A percentile compares a stretch with the other conserved stretches of the same genome.
Conservation (phyloP, 2,797 vertebrate genomes). For the Danio albolineatus region DNA sequence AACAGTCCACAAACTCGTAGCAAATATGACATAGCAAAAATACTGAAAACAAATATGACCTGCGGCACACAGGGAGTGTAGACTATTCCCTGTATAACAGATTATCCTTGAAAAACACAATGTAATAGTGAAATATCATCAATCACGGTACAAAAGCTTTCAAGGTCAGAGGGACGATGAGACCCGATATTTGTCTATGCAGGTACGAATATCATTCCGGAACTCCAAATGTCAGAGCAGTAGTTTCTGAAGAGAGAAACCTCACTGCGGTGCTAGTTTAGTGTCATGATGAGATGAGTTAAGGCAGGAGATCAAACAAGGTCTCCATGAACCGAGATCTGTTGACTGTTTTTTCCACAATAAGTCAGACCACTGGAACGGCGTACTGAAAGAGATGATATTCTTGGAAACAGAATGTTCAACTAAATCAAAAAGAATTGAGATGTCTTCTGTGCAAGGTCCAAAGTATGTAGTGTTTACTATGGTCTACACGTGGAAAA, state of each 20-base stretch:
- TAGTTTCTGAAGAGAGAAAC: slow-evolving; percentile 56
- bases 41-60: too few species aligned
- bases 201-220: slow-evolving; percentile 40
- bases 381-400: not conserved
- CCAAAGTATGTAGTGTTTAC: too few species aligned
- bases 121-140: slow-evolving; percentile 27
- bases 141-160: slow-evolving; percentile 49
- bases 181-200: slow-evolving; percentile 9
- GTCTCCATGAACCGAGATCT: slow-evolving; percentile 66
- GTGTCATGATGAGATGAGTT: slow-evolving; percentile 56
- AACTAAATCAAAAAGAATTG: slow-evolving; percentile 50
- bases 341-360: slow-evolving; percentile 56
- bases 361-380: slow-evolving; percentile 13
- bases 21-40: not conserved
- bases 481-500: too few species aligned
- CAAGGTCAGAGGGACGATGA: slow-evolving; percentile 12
- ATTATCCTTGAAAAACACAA: not conserved
- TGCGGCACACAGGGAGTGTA: not conserved
- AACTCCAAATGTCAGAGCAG: slow-evolving; percentile 42
- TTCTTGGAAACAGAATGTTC: slow-evolving; percentile 50
- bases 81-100: not conserved
- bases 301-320: slow-evolving; percentile 36
- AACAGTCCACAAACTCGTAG: not conserved
- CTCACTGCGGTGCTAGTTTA: slow-evolving; percentile 60
- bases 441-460: slow-evolving; percentile 1